These are phyloP conservation scores for Lordiphosa fenestrarum DNA, from an alignment of 2,888 invertebrate species.

Conservation along the genomic window DNA sequence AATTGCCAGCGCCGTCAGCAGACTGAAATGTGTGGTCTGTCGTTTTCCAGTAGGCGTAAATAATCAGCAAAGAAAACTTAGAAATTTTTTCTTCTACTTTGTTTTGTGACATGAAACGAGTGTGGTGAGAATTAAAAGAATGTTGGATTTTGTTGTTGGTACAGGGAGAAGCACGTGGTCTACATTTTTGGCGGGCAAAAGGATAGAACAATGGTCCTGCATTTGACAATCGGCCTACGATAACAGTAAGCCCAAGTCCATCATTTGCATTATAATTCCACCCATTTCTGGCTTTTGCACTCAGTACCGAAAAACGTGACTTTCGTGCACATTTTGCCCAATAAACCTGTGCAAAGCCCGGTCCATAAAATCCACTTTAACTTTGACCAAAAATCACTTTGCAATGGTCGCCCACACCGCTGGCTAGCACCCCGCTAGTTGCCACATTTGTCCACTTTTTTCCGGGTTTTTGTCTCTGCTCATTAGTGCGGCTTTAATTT, in stretches of 20 bases:
- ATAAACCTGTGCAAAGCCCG: constrained; percentile 6
- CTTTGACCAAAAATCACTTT: constrained; percentile 69
- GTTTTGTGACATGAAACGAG: constrained; percentile 32
- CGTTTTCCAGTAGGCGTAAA: constrained; percentile 44
- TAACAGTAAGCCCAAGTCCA: too few relatives aligned
- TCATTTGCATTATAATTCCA: constrained; percentile 9
- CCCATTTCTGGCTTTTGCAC: neutral
- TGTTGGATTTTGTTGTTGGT: too few relatives aligned
- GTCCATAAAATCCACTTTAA: constrained; percentile 47
- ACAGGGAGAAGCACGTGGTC: too few relatives aligned
- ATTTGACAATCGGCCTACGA: too few relatives aligned
- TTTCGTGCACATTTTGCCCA: constrained; percentile 52
- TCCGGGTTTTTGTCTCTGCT: constrained; percentile 63
- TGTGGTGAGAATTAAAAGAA: constrained; percentile 31
- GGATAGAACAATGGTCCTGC: too few relatives aligned
- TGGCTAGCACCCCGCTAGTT: constrained; percentile 17
- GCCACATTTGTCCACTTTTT: constrained; percentile 57
- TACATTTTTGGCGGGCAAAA: too few relatives aligned
- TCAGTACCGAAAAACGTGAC: constrained; percentile 55
- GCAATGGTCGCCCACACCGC: constrained; percentile 20
- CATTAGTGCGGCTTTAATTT: constrained; percentile 74
- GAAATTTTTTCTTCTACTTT: constrained; percentile 65
- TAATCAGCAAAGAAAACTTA: constrained; percentile 74
- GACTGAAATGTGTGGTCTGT: constrained; percentile 59
- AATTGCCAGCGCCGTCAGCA: constrained; percentile 59